These are phyloP conservation scores for Eretmocerus hayati DNA, from an alignment of 2,888 invertebrate species.

Conservation along the genomic window DNA sequence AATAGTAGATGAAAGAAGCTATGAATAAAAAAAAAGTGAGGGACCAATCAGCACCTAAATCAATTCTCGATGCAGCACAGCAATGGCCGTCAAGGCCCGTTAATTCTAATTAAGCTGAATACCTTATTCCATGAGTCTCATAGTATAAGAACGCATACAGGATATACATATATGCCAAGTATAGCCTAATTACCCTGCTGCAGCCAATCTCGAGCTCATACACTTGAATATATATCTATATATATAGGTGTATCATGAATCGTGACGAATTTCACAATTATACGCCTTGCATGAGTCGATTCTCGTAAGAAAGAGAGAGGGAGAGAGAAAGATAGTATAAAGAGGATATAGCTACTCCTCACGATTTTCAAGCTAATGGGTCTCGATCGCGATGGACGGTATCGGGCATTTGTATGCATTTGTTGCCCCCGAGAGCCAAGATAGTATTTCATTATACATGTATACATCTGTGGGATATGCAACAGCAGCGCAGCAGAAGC, in stretches of 20 bases:
- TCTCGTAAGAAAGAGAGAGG: no score
- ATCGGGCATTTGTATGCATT: not conserved
- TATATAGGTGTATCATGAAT: conserved; percentile 1
- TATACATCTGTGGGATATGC: no score
- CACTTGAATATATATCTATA: no score
- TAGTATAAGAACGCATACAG: no score
- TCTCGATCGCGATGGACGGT: conserved; percentile 15
- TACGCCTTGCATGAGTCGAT: conserved; percentile 3
- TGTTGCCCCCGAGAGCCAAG: no score
- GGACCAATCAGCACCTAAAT: conserved; percentile 33
- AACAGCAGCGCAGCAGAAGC: no score
- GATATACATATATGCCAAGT: conserved; percentile 13
- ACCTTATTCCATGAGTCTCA: no score
- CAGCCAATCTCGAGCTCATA: not conserved
- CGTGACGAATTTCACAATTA: conserved; percentile 22
- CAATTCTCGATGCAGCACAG: conserved; percentile 33
- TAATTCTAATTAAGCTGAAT: conserved; percentile 37
- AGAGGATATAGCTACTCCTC: conserved; percentile 2
- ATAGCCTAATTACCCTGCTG: conserved; percentile 22
- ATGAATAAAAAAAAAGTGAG: no score
- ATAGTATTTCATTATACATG: no score
- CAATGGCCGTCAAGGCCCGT: conserved; percentile 30
- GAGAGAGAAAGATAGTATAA: no score
- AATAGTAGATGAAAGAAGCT: no score
- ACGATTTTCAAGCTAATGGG: conserved; percentile 19